Evolutionary conservation across 1,140 invertebrate genomes (phyloP), one percentile per base, ranked within the genome.

Genomic region (Temnothorax curvispinosus): DNA sequence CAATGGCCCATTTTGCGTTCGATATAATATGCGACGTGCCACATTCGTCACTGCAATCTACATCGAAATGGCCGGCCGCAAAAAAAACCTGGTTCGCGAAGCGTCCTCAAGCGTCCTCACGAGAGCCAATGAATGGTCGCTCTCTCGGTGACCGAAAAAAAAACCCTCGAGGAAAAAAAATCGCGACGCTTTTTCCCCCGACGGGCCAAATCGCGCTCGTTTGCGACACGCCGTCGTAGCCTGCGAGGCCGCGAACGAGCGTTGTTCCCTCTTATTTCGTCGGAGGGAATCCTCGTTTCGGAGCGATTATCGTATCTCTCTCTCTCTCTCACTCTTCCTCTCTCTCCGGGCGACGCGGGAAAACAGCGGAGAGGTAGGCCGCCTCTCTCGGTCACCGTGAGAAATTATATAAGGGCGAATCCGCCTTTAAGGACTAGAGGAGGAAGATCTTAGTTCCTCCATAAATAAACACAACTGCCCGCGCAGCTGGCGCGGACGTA

Each of bases 401-500:
- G 84, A 75, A 84, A 88, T 88, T 87, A 76, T 84, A 75, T 84
- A 75, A 74, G 62, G 80, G 87, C 60, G 76, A 87, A 91, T 90
- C 69, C 87, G 67, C 47, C 32, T 90, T 87, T 91, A 91, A 85
- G 87, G 87, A 91, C 78, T 90, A 41, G 74, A 21, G 38, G 88
- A 92, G 91, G 93, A 93, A 94, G 93, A 94, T 94, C 91, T 93
- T 92, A 93, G 91, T 94, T 95, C 93, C 93, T 95, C 94, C 94
- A 95, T 95, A 95, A 95, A 95, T 95, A 95, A 95, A 95, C 94
- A 95, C 94, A 95, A 95, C 94, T 95, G 93, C 93, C 93, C 91
- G 91, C 93, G 94, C 95, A 95, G 93, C 94, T 95, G 95, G 94
- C 91, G 94, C 94, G 90, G 94, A 94, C 95, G 95, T 95, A 95